These are phyloP conservation scores for Tachystola acroxantha DNA, from an alignment of 2,888 invertebrate genomes.

Conservation along the genomic window DNA sequence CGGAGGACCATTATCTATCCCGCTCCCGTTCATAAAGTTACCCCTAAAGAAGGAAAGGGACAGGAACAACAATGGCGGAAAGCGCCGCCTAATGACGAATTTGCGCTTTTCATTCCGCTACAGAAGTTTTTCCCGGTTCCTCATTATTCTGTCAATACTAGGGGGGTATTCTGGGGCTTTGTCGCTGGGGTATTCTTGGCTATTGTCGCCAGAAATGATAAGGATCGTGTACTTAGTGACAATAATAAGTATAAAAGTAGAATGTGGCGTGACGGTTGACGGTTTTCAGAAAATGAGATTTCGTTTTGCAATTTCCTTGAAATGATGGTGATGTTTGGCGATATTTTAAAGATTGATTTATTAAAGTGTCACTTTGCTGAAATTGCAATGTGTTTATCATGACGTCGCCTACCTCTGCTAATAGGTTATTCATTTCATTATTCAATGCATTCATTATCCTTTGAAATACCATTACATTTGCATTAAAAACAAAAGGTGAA, in stretches of 20 bases:
- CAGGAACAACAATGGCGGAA: conserved; percentile 68
- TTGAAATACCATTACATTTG: conserved; percentile 16
- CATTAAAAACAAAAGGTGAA: conserved; percentile 15
- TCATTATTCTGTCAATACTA: conserved; percentile 75
- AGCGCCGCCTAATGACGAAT: conserved; percentile 78
- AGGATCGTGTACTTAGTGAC: conserved; percentile 58
- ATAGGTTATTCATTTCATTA: conserved; percentile 2
- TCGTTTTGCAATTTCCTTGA: conserved; percentile 18
- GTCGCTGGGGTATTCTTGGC: conserved; percentile 45
- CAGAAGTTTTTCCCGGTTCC: conserved; percentile 77
- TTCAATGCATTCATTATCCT: not conserved
- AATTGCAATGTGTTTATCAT: too few relatives aligned
- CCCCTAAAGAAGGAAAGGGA: conserved; percentile 35
- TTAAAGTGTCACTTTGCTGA: too few relatives aligned
- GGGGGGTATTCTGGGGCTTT: conserved; percentile 32
- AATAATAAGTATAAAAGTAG: conserved; percentile 44
- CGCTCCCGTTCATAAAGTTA: conserved; percentile 34
- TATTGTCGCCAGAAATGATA: conserved; percentile 61
- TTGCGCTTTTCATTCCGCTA: conserved; percentile 79
- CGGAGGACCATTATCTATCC: conserved; percentile 66
- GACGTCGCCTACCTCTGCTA: too few relatives aligned
- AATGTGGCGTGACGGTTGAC: conserved; percentile 24
- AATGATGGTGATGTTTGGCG: conserved; percentile 9
- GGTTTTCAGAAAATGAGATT: conserved; percentile 25
- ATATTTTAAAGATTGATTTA: not conserved